Evolutionary conservation across 2,888 invertebrate genomes (phyloP), one percentile per base, ranked within the genome.

Genomic region (Tetropium fuscum): DNA sequence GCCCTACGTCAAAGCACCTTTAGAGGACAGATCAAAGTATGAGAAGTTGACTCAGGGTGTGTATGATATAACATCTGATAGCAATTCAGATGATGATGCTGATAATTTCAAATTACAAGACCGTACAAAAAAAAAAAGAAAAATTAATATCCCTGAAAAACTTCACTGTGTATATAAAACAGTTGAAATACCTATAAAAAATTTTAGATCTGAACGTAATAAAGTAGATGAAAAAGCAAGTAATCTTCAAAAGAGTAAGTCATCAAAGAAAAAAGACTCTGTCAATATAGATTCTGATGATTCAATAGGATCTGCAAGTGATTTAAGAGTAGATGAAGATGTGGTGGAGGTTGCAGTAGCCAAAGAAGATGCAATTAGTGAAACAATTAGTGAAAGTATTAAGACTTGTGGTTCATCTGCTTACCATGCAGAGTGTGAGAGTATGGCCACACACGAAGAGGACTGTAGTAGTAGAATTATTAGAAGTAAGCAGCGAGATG

Each of bases 21-120:
- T 88, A 2, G 90, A 91, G 71, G 90, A 91, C 76, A 85, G 91
- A 88, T 90, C 90, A 13, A 91, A 91, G 72, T 93, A 92, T 74
- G 91, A 91, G 73, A 92, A 92, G 77, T 81, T 93, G 41, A 85
- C 87, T 1, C 87, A 86, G 74, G 87, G 86, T 66, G 76, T 77
- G 0, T 84, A 84, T 62, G 88, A 88, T 85, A 34, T 86, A 81
- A 58, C 78, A 53, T 80, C 80, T 0, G 86, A 86, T 68, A 86
- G 85, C 71, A 86, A 84, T 36, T 78, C 76, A 5, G 73, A 75
- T 15, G 84, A 84, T 30, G 83, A 76, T 20, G 82, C 82, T 30
- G 82, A 82, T 63, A 78, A 80, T 1, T 79, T 80, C 16, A 60
- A 66, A 13, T 10, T 34, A 5, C 36, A 81, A 80, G 58, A 77